Percentiles rank a stretch among this genome's conserved stretches.
These are phyloP conservation scores for Belgica antarctica DNA, from an alignment of 2,888 invertebrate species.

Conservation along the genomic window DNA sequence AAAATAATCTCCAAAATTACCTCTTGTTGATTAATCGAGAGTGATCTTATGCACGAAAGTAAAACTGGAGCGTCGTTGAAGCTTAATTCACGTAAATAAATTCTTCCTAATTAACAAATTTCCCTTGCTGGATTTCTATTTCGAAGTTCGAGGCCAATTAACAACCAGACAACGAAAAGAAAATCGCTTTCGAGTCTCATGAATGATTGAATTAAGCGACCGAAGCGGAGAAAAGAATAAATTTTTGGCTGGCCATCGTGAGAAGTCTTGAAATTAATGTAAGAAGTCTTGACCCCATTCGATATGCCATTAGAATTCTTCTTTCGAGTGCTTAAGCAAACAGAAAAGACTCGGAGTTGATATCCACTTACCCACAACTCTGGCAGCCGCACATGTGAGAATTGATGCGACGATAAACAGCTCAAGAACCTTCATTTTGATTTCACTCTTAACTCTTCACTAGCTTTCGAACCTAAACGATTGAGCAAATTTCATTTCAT, in stretches of 20 bases:
- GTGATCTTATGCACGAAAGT: background rate
- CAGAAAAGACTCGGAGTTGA: background rate
- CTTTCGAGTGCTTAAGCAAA: background rate
- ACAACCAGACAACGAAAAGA: slow-evolving; percentile 9
- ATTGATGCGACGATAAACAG: slow-evolving; percentile 37
- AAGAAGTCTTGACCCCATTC: slow-evolving; percentile 10
- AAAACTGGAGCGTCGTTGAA: background rate
- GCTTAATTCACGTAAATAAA: background rate
- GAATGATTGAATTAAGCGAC: background rate
- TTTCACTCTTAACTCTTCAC: slow-evolving; percentile 15
- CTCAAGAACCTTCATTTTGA: slow-evolving; percentile 38
- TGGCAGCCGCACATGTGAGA: slow-evolving; percentile 24
- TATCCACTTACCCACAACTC: slow-evolving; percentile 39
- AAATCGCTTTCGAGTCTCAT: background rate
- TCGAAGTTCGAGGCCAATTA: slow-evolving; percentile 27
- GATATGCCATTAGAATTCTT: background rate
- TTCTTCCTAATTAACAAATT: slow-evolving; percentile 11
- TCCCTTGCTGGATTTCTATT: no score
- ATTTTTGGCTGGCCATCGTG: no score
- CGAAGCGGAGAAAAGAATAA: background rate
- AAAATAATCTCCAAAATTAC: no score
- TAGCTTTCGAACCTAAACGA: background rate
- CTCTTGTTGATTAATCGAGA: no score
- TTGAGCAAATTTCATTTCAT: background rate
- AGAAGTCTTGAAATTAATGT: background rate